phyloP scores from a whole-genome alignment of 2,888 invertebrate genomes.

The Idaea straminata region DNA sequence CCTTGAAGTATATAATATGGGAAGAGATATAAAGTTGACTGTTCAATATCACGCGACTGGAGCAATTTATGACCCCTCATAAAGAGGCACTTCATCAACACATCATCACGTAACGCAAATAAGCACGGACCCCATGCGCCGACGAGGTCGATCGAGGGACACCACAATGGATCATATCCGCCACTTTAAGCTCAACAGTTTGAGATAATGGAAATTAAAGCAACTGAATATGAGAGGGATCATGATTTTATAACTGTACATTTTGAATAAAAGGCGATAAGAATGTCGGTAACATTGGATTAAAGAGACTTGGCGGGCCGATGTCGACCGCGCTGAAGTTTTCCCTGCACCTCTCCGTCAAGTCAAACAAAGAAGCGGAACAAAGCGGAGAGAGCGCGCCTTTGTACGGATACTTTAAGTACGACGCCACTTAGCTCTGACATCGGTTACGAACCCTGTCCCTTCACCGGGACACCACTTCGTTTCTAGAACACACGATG shows the following conservation, averaged over 20 bases:
- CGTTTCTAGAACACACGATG: constrained; percentile 8
- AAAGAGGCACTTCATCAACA: constrained; percentile 59
- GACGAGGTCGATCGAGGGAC: constrained; percentile 44
- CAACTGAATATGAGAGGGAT: constrained; percentile 22
- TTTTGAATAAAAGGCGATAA: constrained; percentile 30
- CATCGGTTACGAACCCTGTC: constrained; percentile 54
- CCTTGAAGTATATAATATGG: neutral
- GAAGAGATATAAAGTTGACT: neutral
- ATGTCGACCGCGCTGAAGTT: constrained; percentile 50
- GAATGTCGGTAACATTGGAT: constrained; percentile 44
- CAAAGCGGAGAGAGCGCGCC: constrained; percentile 73
- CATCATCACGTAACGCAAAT: constrained; percentile 56
- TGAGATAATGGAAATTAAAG: constrained; percentile 26
- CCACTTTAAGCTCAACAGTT: constrained; percentile 59
- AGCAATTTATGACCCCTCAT: constrained; percentile 50
- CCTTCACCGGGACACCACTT: constrained; percentile 30
- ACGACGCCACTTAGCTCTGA: constrained; percentile 69
- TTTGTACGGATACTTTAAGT: constrained; percentile 68
- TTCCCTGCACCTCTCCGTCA: constrained; percentile 61
- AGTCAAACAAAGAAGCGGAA: constrained; percentile 75
- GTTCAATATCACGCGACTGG: neutral
- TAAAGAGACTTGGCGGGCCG: constrained; percentile 34
- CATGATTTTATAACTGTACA: neutral
- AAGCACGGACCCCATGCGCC: constrained; percentile 55
- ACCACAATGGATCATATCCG: constrained; percentile 71